Conservation (phyloP, 2,797 vertebrate genomes). For the Pseudomugil tenellus region DNA sequence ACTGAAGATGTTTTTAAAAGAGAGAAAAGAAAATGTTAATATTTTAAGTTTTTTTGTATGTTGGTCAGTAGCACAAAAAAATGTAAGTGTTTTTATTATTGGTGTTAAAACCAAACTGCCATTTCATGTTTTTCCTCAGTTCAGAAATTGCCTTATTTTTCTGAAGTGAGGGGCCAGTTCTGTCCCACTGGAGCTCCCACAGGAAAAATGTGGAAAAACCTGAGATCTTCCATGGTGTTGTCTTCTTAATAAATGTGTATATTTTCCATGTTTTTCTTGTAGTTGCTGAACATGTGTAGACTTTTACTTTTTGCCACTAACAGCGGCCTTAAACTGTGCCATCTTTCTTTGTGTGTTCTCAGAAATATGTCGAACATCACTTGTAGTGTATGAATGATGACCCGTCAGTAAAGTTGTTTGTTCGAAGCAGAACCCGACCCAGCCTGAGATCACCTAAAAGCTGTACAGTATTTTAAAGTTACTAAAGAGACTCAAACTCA, state of each 20-base stretch:
- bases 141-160: conserved; percentile 86
- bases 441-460: conserved; percentile 31
- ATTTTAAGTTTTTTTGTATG: conserved; percentile 82
- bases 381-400: conserved; percentile 32
- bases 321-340: conserved; percentile 56
- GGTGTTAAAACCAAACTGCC: conserved; percentile 79
- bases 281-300: conserved; percentile 60
- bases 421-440: conserved; percentile 7
- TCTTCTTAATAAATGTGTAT: conserved; percentile 62
- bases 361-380: conserved; percentile 13
- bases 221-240: conserved; percentile 69
- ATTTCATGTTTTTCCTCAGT: conserved; percentile 78
- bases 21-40: conserved; percentile 62
- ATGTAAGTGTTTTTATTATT: conserved; percentile 76
- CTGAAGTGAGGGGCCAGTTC: conserved; percentile 67
- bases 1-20: conserved; percentile 54
- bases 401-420: conserved; percentile 9
- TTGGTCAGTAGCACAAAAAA: conserved; percentile 85
- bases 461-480: conserved; percentile 18
- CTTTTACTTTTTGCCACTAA: conserved; percentile 57
- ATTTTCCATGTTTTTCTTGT: conserved; percentile 62
- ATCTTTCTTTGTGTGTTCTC: conserved; percentile 8
- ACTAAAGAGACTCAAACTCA: no score
- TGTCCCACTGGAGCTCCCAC: conserved; percentile 46
- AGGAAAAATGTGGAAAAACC: conserved; percentile 28